A percentile compares a stretch with the other conserved stretches of the same genome.
phyloP scores from a whole-genome alignment of 2,888 invertebrate genomes.

The Spilarctia lutea region DNA sequence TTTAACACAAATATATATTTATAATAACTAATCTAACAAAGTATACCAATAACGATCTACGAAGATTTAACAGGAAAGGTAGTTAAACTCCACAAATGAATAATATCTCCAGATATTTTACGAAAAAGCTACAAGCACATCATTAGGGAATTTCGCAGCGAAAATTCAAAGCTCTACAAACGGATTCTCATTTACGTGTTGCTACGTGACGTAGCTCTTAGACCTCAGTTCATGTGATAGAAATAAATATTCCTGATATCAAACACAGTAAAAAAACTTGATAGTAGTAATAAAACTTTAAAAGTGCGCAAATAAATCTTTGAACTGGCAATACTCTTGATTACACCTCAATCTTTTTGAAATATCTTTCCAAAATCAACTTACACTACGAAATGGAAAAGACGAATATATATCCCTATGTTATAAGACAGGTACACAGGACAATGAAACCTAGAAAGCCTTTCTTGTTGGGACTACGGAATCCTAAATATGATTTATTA shows the following conservation, averaged over 20 bases:
- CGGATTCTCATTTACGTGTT: neutral
- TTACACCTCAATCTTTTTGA: too few relatives aligned
- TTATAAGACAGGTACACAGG: too few relatives aligned
- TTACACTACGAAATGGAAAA: too few relatives aligned
- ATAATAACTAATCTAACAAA: neutral
- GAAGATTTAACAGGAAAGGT: neutral
- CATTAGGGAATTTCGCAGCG: neutral
- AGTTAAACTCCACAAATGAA: neutral
- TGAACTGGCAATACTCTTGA: too few relatives aligned
- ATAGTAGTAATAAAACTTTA: too few relatives aligned
- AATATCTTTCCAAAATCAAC: too few relatives aligned
- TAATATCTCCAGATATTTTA: neutral
- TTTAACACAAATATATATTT: too few relatives aligned
- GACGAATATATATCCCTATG: too few relatives aligned
- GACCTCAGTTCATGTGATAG: neutral
- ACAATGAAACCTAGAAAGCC: neutral
- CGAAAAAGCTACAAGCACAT: neutral
- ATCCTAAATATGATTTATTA: neutral
- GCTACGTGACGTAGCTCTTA: conserved; percentile 3
- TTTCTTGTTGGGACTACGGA: neutral
- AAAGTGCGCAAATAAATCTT: too few relatives aligned
- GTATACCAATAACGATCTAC: neutral
- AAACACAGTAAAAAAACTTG: neutral
- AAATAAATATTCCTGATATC: neutral
- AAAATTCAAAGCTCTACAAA: neutral